These are phyloP conservation scores for Astropecten irregularis DNA, from an alignment of 53 echinoderm and acorn worm genomes.

Conservation along the genomic window DNA sequence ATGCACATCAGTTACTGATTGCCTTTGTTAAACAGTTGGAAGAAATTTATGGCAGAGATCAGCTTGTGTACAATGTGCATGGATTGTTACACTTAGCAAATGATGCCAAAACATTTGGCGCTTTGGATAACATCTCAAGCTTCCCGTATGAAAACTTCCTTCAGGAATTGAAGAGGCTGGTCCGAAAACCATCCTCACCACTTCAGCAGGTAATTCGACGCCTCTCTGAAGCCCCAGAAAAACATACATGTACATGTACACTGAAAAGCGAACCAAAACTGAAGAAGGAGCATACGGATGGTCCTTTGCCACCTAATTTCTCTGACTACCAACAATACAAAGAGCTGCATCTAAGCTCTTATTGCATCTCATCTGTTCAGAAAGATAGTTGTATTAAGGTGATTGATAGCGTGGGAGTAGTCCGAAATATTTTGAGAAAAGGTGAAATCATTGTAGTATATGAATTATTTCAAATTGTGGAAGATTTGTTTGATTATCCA, in stretches of 20 bases:
- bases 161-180: background rate
- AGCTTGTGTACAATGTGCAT: slow-evolving; percentile 15
- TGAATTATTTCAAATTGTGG: slow-evolving; percentile 16
- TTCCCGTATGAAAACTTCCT: slow-evolving; percentile 51
- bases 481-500: background rate
- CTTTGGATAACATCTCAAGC: slow-evolving; percentile 8
- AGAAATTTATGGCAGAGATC: slow-evolving; percentile 11
- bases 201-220: slow-evolving; percentile 22
- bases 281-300: slow-evolving; percentile 12
- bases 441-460: slow-evolving; percentile 7
- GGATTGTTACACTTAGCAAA: background rate
- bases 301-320: slow-evolving; percentile 16
- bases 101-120: background rate
- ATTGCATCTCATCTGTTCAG: background rate
- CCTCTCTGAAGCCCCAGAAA: slow-evolving; percentile 17
- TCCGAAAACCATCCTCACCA: slow-evolving; percentile 39
- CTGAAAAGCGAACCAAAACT: background rate
- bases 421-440: slow-evolving; percentile 10
- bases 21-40: slow-evolving; percentile 16
- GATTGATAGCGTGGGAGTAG: slow-evolving; percentile 8
- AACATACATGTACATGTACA: slow-evolving; percentile 9
- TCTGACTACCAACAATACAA: slow-evolving; percentile 6
- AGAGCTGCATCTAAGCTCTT: slow-evolving; percentile 4
- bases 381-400: slow-evolving; percentile 34
- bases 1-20: background rate